These are phyloP conservation scores for Passer montanus DNA, from an alignment of 2,113 vertebrate species.

Conservation along the genomic window DNA sequence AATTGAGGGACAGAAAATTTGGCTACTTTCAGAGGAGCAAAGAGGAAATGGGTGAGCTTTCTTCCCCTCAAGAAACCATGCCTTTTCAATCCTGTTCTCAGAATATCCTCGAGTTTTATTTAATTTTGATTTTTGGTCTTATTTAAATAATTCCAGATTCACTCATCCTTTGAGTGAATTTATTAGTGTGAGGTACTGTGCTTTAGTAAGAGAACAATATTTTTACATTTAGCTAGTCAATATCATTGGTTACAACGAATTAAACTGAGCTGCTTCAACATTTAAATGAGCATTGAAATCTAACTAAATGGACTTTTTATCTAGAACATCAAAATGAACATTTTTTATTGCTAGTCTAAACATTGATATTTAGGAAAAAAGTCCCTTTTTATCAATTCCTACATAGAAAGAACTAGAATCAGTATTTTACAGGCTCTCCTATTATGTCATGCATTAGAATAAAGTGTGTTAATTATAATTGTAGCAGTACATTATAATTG, in stretches of 20 bases:
- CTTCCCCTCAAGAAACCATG: neutral
- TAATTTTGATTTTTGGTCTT: neutral
- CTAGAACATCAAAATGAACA: neutral
- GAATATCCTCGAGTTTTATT: neutral
- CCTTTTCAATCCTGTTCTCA: neutral
- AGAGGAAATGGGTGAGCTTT: neutral
- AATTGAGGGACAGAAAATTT: neutral
- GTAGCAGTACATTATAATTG: neutral
- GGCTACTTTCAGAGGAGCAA: neutral
- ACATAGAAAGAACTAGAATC: neutral
- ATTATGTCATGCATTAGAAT: neutral
- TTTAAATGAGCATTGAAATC: neutral
- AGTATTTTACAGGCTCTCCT: neutral
- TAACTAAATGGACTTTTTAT: neutral
- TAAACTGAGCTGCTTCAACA: neutral
- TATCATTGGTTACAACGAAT: neutral
- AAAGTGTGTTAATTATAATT: neutral
- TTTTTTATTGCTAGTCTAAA: neutral
- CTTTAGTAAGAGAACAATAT: neutral
- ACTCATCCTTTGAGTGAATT: neutral
- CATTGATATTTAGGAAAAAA: neutral
- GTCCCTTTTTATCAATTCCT: neutral
- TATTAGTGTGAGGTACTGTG: neutral
- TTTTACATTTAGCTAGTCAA: neutral
- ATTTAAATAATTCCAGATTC: neutral